Evolutionary conservation across 2,888 invertebrate species (phyloP).

Genomic region (Chrysopilus asiliformis): DNA sequence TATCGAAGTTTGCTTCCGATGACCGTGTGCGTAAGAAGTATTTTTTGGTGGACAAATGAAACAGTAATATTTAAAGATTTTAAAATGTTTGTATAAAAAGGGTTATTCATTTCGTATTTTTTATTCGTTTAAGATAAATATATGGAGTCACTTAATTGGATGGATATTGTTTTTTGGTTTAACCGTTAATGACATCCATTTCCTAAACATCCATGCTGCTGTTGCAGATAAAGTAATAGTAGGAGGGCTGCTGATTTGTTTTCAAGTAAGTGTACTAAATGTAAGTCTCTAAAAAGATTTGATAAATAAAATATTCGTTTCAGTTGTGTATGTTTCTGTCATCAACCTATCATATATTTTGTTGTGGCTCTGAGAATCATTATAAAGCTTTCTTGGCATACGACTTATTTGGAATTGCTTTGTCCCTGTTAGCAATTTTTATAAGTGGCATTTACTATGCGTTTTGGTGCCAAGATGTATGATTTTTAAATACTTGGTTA

Average conservation of each 20-base stretch:
- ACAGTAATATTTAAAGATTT: conserved; percentile 37
- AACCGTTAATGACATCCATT: conserved; percentile 68
- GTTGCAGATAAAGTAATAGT: conserved; percentile 74
- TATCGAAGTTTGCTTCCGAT: conserved; percentile 73
- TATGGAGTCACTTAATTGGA: conserved; percentile 91
- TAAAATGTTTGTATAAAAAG: background rate
- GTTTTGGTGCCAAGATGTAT: conserved; percentile 88
- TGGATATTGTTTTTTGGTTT: conserved; percentile 70
- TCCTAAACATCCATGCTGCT: conserved; percentile 66
- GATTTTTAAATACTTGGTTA: no score
- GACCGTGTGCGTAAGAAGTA: conserved; percentile 75
- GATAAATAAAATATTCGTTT: conserved; percentile 26
- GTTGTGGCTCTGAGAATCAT: conserved; percentile 77
- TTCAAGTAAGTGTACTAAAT: conserved; percentile 50
- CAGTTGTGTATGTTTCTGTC: conserved; percentile 89
- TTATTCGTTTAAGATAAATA: conserved; percentile 52
- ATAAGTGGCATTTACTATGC: conserved; percentile 93
- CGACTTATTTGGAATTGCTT: conserved; percentile 86
- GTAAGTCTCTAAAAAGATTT: background rate
- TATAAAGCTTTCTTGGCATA: conserved; percentile 77
- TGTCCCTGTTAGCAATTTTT: conserved; percentile 87
- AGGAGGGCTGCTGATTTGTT: conserved; percentile 69
- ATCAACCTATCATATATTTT: conserved; percentile 86
- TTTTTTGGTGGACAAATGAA: conserved; percentile 96
- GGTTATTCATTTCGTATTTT: no score